Conservation (phyloP, 2,797 vertebrate genomes). For the Thaleichthys pacificus region DNA sequence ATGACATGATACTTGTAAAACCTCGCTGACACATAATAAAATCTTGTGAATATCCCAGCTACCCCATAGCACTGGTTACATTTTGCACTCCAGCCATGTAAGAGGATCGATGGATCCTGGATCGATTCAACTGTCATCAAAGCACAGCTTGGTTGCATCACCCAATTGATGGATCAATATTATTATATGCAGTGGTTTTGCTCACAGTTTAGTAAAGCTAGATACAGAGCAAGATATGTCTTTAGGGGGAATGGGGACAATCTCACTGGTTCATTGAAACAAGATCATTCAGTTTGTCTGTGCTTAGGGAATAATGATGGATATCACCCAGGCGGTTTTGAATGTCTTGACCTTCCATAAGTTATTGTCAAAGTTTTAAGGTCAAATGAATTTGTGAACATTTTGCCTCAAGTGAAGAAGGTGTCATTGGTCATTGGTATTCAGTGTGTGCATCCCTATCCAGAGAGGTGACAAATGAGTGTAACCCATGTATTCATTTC, state of each 20-base stretch:
- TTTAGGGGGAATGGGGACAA: constrained; percentile 1
- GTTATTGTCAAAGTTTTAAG: constrained; percentile 18
- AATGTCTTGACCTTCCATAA: constrained; percentile 3
- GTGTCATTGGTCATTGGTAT: background rate
- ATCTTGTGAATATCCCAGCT: background rate
- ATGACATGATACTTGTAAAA: no score
- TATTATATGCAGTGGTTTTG: constrained; percentile 16
- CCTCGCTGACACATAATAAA: no score
- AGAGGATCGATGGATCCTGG: background rate
- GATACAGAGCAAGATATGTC: background rate
- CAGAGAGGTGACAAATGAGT: background rate
- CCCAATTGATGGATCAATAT: constrained; percentile 21
- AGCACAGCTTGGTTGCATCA: constrained; percentile 2
- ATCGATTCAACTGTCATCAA: constrained; percentile 6
- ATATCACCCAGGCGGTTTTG: constrained; percentile 26
- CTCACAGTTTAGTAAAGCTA: constrained; percentile 9
- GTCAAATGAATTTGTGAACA: constrained; percentile 14
- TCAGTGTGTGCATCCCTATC: background rate
- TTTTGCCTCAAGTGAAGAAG: background rate
- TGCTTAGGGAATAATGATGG: constrained; percentile 9
- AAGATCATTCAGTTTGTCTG: constrained; percentile 15
- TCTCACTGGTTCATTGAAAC: constrained; percentile 19
- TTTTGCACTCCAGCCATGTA: background rate
- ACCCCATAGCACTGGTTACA: background rate
- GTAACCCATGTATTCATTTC: background rate